A percentile compares a stretch with the other conserved stretches of the same genome.
phyloP scores from a whole-genome alignment of 2,797 vertebrate genomes.

The Lagorchestes hirsutus region DNA sequence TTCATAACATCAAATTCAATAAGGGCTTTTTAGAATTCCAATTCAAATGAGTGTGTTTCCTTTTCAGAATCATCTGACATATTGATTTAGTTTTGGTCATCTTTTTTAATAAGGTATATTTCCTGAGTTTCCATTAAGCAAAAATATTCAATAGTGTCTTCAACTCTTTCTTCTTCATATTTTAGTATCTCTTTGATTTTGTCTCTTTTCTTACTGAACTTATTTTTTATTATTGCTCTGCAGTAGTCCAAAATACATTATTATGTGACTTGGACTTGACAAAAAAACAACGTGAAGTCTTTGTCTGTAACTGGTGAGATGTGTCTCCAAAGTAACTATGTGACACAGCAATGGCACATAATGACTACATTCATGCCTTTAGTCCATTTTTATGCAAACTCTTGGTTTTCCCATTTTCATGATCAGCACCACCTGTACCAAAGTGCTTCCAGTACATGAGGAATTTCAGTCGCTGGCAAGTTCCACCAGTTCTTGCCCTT shows the following conservation, averaged over 20 bases:
- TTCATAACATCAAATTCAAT: not conserved
- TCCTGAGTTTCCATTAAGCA: not conserved
- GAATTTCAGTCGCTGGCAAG: not conserved
- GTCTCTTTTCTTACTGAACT: not conserved
- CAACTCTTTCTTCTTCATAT: not conserved
- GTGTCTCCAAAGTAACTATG: not conserved
- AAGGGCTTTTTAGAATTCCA: not conserved
- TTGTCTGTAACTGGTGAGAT: not conserved
- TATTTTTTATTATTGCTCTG: not conserved
- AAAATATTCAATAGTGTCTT: not conserved
- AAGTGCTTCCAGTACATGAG: not conserved
- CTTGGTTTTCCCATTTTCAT: not conserved
- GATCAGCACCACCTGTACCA: not conserved
- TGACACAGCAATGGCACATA: not conserved
- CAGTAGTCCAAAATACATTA: not conserved
- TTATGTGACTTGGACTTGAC: not conserved
- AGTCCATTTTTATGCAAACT: not conserved
- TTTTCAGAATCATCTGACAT: not conserved
- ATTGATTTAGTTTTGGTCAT: not conserved
- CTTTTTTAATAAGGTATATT: not conserved
- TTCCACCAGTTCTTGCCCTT: not conserved
- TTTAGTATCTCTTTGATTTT: too few relatives aligned
- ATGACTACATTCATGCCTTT: not conserved
- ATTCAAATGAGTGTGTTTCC: not conserved
- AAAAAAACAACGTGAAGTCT: not conserved